Percentiles rank a stretch among this genome's conserved stretches.
These are phyloP conservation scores for Acanthurus lineatus DNA, from an alignment of 2,797 vertebrate species.

Conservation along the genomic window DNA sequence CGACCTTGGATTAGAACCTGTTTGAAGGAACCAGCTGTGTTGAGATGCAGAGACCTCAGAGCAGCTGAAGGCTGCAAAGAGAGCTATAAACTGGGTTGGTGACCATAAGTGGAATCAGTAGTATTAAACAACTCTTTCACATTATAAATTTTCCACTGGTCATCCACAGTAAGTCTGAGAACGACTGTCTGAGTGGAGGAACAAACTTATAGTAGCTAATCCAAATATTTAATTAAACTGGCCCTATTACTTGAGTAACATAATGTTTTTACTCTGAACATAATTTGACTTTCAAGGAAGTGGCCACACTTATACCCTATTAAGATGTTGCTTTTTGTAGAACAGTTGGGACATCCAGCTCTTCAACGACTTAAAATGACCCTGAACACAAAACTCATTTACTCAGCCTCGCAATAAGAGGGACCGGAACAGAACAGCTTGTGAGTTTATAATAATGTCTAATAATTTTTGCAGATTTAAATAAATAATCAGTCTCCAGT, in stretches of 20 bases:
- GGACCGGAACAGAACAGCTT: background rate
- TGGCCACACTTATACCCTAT: slow-evolving; percentile 2
- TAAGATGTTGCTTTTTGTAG: slow-evolving; percentile 30
- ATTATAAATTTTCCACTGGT: background rate
- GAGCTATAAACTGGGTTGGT: background rate
- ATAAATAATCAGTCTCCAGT: background rate
- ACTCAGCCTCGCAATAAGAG: too few relatives aligned
- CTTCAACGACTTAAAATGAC: background rate
- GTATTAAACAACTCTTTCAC: background rate
- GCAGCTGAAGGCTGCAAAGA: background rate
- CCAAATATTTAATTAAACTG: background rate
- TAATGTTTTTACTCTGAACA: background rate
- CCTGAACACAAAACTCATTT: slow-evolving; percentile 7
- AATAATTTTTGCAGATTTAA: background rate
- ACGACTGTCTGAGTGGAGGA: too few relatives aligned
- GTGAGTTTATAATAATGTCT: background rate
- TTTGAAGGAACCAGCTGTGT: background rate
- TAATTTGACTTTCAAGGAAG: slow-evolving; percentile 7
- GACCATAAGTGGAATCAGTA: background rate
- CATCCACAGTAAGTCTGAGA: background rate
- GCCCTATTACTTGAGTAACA: background rate
- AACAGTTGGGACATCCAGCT: slow-evolving; percentile 21
- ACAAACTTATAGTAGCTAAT: background rate
- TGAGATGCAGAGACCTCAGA: background rate
- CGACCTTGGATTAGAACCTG: too few relatives aligned